Conservation (phyloP, 2,888 invertebrate genomes). For the Drosophila paranaensis region DNA sequence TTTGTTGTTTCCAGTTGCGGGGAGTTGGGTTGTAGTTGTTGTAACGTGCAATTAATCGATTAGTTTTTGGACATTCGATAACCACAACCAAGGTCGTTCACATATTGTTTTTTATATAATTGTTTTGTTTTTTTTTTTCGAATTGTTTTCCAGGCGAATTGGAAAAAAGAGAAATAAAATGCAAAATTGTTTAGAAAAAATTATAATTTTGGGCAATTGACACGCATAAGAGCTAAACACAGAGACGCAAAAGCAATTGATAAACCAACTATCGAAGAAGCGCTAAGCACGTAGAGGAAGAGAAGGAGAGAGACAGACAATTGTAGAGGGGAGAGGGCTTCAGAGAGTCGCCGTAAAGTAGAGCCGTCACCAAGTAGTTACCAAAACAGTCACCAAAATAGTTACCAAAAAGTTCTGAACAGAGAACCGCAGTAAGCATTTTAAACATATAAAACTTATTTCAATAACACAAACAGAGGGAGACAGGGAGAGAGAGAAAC, state of each 20-base stretch:
- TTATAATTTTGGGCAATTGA: constrained; percentile 30
- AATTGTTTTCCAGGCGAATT: constrained; percentile 32
- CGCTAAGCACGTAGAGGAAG: constrained; percentile 12
- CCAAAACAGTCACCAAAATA: constrained; percentile 26
- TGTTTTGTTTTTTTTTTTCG: constrained; percentile 33
- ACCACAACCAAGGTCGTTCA: constrained; percentile 73
- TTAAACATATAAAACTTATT: constrained; percentile 22
- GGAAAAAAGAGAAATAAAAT: constrained; percentile 69
- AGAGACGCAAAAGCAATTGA: constrained; percentile 41
- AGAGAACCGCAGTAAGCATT: constrained; percentile 34
- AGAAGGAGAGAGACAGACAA: constrained; percentile 7
- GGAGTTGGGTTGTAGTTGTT: constrained; percentile 45
- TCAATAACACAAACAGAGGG: background rate
- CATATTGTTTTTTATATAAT: constrained; percentile 15
- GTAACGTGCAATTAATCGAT: constrained; percentile 76
- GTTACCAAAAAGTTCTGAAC: constrained; percentile 26
- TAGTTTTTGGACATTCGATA: constrained; percentile 68
- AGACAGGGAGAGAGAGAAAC: background rate
- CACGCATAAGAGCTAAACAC: constrained; percentile 42
- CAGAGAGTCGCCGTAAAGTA: constrained; percentile 3
- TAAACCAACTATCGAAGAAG: constrained; percentile 13
- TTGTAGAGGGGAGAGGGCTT: constrained; percentile 3
- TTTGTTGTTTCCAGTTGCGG: constrained; percentile 27
- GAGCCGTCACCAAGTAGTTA: constrained; percentile 36
- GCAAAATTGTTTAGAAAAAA: constrained; percentile 64